Evolutionary conservation across 2,113 vertebrate genomes (phyloP).

Genomic region (Pavo muticus): DNA sequence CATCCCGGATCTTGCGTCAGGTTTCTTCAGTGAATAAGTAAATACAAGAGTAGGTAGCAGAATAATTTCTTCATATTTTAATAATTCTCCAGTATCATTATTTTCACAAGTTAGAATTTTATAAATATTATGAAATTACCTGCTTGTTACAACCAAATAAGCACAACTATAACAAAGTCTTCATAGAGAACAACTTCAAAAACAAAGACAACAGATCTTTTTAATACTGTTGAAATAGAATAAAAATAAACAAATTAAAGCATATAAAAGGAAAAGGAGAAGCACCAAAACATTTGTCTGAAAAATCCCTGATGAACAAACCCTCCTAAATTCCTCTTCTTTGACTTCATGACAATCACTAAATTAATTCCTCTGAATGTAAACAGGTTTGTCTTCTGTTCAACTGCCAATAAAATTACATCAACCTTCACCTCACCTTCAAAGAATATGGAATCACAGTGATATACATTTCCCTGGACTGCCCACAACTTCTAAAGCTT

Average conservation of each 20-base stretch:
- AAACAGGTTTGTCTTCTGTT: constrained; percentile 42
- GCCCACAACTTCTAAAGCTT: neutral
- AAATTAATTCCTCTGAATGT: constrained; percentile 14
- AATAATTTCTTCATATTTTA: neutral
- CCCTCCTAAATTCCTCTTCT: constrained; percentile 16
- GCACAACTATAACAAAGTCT: neutral
- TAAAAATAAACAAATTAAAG: neutral
- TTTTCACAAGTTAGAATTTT: neutral
- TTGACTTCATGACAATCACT: constrained; percentile 8
- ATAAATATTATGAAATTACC: neutral
- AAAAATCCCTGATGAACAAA: constrained; percentile 10
- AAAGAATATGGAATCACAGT: neutral
- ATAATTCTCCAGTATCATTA: neutral
- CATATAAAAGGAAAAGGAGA: neutral
- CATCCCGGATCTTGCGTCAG: neutral
- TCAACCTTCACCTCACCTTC: constrained; percentile 1
- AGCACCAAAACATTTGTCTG: neutral
- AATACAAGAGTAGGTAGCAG: neutral
- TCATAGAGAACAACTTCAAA: neutral
- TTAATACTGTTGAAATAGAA: neutral
- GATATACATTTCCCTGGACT: neutral
- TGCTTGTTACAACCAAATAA: neutral
- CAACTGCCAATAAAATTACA: neutral
- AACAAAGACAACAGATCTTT: neutral
- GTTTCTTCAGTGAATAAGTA: neutral